Evolutionary conservation across 2,888 invertebrate species (phyloP).

Genomic region (Arrhopalites spinosus): DNA sequence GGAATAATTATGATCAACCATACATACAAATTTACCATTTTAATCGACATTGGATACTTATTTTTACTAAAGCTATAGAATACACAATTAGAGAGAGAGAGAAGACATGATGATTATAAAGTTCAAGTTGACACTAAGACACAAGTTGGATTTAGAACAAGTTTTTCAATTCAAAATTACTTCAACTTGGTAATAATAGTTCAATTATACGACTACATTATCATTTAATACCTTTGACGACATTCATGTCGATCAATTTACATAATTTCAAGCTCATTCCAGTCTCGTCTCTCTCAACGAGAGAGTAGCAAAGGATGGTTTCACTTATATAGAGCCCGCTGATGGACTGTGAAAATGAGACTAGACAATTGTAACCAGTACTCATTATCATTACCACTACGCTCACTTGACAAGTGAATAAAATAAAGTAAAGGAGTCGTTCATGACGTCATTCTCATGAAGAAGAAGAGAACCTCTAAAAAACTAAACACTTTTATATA

Average conservation of each 20-base stretch:
- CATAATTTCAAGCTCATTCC: slow-evolving; percentile 12
- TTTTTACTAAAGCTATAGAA: not conserved
- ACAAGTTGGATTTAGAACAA: no score
- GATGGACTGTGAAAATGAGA: not conserved
- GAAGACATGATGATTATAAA: not conserved
- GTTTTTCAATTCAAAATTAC: no score
- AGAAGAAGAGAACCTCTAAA: not conserved
- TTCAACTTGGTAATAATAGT: no score
- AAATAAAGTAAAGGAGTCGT: slow-evolving; percentile 12
- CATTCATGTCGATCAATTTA: slow-evolving; percentile 16
- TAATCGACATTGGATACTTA: not conserved
- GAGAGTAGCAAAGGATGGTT: no score
- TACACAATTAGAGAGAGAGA: not conserved
- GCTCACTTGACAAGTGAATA: slow-evolving; percentile 13
- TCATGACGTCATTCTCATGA: slow-evolving; percentile 13
- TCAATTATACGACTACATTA: no score
- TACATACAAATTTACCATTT: not conserved
- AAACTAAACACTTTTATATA: no score
- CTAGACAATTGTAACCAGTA: not conserved
- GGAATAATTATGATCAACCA: not conserved
- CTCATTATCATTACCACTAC: slow-evolving; percentile 14
- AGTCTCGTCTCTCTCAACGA: not conserved
- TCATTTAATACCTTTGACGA: not conserved
- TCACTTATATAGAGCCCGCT: no score
- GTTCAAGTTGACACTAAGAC: no score